phyloP scores from a whole-genome alignment of 2,113 vertebrate species.

The Hymenochirus boettgeri region DNA sequence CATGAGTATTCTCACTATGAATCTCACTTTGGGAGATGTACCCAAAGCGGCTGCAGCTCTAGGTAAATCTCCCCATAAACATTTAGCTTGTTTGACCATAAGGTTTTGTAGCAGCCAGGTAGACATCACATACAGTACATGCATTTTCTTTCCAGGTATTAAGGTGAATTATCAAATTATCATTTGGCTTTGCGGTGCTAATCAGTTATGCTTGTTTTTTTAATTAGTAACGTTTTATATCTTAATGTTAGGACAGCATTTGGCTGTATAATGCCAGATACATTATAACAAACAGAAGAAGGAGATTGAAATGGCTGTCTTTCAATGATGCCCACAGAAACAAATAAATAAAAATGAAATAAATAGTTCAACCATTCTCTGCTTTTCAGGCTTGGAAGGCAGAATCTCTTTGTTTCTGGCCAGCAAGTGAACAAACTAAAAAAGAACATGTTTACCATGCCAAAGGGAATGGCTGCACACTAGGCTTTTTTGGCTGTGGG shows the following conservation, averaged over 20 bases:
- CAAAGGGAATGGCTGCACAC: background rate
- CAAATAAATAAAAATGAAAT: too few relatives aligned
- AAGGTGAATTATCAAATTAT: constrained; percentile 20
- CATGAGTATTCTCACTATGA: too few relatives aligned
- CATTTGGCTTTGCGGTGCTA: constrained; percentile 5
- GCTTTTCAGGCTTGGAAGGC: background rate
- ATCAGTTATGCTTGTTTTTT: constrained; percentile 11
- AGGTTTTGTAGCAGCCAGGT: constrained; percentile 12
- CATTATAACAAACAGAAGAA: background rate
- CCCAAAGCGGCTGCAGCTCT: too few relatives aligned
- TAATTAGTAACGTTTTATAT: background rate
- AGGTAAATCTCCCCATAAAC: too few relatives aligned
- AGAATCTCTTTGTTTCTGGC: constrained; percentile 22
- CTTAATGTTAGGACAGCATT: background rate
- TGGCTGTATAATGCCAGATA: background rate
- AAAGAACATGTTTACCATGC: constrained; percentile 30
- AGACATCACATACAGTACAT: background rate
- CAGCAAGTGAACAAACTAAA: constrained; percentile 4
- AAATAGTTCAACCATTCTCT: background rate
- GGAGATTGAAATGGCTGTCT: background rate
- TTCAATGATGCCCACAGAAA: background rate
- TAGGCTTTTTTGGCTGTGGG: constrained; percentile 17
- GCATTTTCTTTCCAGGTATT: constrained; percentile 1
- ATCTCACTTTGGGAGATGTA: too few relatives aligned
- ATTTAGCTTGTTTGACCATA: background rate